A percentile compares a stretch with the other conserved stretches of the same genome.
These are phyloP conservation scores for Stegodyphus mimosarum DNA, from an alignment of 1,140 invertebrate species.

Conservation along the genomic window DNA sequence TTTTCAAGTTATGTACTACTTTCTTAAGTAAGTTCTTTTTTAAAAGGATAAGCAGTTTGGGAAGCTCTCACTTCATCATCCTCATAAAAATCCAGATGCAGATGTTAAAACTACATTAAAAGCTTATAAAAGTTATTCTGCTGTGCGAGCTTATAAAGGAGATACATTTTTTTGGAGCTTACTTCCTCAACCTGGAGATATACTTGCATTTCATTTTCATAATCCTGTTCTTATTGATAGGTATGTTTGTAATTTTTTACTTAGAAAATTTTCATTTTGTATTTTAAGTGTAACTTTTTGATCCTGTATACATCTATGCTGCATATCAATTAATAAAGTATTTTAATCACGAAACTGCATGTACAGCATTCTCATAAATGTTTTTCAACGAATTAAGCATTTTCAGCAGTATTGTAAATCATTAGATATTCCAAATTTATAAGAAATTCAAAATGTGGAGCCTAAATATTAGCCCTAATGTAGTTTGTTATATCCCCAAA, in stretches of 20 bases:
- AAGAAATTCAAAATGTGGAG: too few relatives aligned
- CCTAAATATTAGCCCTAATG: too few relatives aligned
- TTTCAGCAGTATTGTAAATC: too few relatives aligned
- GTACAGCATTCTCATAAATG: too few relatives aligned
- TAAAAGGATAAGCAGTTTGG: constrained; percentile 90
- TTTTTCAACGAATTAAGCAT: too few relatives aligned
- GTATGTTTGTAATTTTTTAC: constrained; percentile 69
- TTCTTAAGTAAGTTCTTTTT: constrained; percentile 60
- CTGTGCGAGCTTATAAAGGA: constrained; percentile 87
- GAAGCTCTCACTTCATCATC: constrained; percentile 83
- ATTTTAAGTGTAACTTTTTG: too few relatives aligned
- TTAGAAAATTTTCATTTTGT: too few relatives aligned
- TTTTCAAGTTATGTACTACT: not conserved
- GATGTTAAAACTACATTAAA: constrained; percentile 81
- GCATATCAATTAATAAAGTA: too few relatives aligned
- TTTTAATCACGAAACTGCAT: too few relatives aligned
- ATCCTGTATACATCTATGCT: too few relatives aligned
- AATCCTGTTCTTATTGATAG: constrained; percentile 80
- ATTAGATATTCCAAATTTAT: too few relatives aligned
- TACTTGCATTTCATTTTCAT: constrained; percentile 83
- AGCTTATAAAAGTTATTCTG: constrained; percentile 84
- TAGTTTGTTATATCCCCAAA: too few relatives aligned
- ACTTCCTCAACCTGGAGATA: constrained; percentile 84
- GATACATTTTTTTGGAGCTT: constrained; percentile 94
- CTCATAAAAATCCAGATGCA: constrained; percentile 77